Evolutionary conservation across 2,113 vertebrate genomes (phyloP), one percentile per base, ranked within the genome.

Genomic region (Bos indicus): DNA sequence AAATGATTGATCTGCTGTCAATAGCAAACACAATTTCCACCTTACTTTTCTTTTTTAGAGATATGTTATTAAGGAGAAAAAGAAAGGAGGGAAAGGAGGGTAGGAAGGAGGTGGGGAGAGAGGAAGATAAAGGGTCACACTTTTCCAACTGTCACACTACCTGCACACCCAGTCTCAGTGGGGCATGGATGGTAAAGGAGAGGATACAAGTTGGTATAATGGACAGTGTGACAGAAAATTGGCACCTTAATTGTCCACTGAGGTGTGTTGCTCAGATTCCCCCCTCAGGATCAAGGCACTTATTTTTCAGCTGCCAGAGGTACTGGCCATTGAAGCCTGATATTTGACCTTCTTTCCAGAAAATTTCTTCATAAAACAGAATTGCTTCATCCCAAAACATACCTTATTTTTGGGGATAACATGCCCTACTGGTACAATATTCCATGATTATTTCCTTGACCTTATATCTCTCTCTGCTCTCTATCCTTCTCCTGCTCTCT

Each of bases 131-230:
- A 3, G 2, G 5, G 1, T 43, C 21, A 15, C 2, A 71, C 12
- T 95, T 33, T 95, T 23, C 15, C 3, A 51, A 5, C 2, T 59
- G 28, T 28, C 43, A 33, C 57, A 85, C 23, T 52, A 46, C 4
- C 16, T 59, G 23, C 9, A 17, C 10, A 16, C 3, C 7, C 23
- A 85, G 62, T 91, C 46, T 93, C 14, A 30, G 8, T 30, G 59
- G 9, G 11, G 1, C 21, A 30, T 1, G 3, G 21, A 40, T 8
- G 9, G 30, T 30, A 57, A 52, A 23, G 14, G 46, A 57, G 23
- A 8, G 1, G 12, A 33, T 26, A 2, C 0, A 3, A 3, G 3
- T 52, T 36, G 43, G 2, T n/a, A 16, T 84, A 64, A 88, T 40
- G 43, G 26, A 56, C 7, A 25, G 12, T 17, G 13, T 48, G 40